A percentile compares a stretch with the other conserved stretches of the same genome.
phyloP scores from a whole-genome alignment of 2,113 vertebrate species.

The Typhlomys cinereus region DNA sequence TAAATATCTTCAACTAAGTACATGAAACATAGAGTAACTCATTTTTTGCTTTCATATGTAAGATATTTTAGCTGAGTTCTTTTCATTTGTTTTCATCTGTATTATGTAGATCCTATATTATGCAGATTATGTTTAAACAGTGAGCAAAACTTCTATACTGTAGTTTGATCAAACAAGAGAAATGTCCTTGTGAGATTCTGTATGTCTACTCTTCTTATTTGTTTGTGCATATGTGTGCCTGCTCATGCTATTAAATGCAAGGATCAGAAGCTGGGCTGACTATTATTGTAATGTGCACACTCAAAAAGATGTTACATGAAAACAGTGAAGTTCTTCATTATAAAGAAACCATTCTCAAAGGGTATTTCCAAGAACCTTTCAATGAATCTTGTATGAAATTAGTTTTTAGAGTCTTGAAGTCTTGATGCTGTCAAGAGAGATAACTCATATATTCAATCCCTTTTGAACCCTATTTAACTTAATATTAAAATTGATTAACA shows the following conservation, averaged over 20 bases:
- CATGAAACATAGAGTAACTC: neutral
- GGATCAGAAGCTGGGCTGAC: neutral
- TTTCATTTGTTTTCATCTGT: neutral
- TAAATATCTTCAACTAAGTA: neutral
- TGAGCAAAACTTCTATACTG: neutral
- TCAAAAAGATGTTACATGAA: neutral
- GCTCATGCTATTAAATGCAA: neutral
- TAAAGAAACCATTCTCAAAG: neutral
- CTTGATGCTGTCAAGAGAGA: neutral
- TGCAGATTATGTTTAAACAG: constrained; percentile 49
- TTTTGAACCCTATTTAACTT: neutral
- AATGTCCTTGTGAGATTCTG: neutral
- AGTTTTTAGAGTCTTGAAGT: neutral
- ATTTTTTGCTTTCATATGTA: neutral
- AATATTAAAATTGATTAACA: neutral
- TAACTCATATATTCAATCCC: neutral
- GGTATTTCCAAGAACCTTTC: neutral
- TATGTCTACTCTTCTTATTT: neutral
- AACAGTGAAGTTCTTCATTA: neutral
- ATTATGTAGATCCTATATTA: neutral
- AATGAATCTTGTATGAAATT: neutral
- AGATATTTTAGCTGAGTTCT: neutral
- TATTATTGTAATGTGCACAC: neutral
- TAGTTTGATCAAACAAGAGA: neutral
- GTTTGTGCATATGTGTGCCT: neutral